Conservation (phyloP, 2,113 vertebrate genomes). For the Riparia riparia region DNA sequence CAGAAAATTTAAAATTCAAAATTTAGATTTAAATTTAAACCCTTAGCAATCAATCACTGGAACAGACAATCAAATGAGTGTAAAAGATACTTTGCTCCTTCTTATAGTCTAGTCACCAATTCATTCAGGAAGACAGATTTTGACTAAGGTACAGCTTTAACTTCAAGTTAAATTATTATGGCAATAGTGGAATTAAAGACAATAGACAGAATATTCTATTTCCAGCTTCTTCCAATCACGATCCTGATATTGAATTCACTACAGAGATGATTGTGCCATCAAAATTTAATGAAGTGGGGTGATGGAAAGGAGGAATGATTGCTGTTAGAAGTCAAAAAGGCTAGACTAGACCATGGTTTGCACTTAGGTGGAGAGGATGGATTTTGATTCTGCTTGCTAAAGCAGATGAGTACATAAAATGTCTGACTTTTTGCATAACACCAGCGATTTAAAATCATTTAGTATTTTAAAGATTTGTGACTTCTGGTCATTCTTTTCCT, state of each 20-base stretch:
- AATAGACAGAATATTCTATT: not conserved
- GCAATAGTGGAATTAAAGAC: not conserved
- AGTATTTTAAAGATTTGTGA: conserved; percentile 52
- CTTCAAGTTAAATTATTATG: not conserved
- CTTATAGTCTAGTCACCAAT: not conserved
- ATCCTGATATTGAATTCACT: not conserved
- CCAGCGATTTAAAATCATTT: not conserved
- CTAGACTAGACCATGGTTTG: not conserved
- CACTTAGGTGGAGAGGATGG: not conserved
- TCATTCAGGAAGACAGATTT: not conserved
- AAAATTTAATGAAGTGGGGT: not conserved
- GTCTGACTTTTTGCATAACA: not conserved
- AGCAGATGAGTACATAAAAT: not conserved
- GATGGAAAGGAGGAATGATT: not conserved
- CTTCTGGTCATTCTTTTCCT: conserved; percentile 47
- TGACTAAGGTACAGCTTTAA: not conserved
- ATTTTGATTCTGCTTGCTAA: not conserved
- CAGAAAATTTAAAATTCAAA: not conserved
- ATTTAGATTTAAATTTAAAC: not conserved
- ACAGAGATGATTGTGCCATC: not conserved
- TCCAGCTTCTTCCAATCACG: not conserved
- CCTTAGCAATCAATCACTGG: not conserved
- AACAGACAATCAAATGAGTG: not conserved
- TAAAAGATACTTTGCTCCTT: not conserved
- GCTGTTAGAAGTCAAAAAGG: not conserved